Conservation (phyloP, 2,797 vertebrate species). For the Coendou prehensilis region DNA sequence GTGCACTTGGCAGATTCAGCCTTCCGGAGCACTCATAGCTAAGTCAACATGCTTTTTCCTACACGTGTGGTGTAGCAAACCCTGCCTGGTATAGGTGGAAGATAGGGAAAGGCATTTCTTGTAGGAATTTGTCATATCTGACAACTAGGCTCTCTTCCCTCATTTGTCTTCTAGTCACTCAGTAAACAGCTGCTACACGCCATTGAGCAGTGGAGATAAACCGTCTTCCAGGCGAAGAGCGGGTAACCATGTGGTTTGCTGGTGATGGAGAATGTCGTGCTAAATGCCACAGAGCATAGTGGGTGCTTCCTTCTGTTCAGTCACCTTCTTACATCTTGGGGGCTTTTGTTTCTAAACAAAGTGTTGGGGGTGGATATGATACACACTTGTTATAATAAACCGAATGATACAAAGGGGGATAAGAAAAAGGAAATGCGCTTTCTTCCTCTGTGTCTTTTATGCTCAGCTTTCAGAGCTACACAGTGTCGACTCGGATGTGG, state of each 20-base stretch:
- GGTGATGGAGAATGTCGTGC: neutral
- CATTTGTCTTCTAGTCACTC: conserved; percentile 61
- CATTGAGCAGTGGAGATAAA: neutral
- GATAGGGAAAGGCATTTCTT: neutral
- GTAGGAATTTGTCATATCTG: conserved; percentile 47
- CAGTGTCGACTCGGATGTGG: neutral
- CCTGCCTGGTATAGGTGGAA: neutral
- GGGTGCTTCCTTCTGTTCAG: neutral
- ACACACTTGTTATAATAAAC: neutral
- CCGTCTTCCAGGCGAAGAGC: conserved; percentile 11
- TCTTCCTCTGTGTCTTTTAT: neutral
- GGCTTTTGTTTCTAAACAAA: neutral
- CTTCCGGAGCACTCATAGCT: neutral
- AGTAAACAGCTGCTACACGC: conserved; percentile 26
- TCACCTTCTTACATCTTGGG: neutral
- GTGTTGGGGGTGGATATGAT: neutral
- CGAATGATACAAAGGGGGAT: neutral
- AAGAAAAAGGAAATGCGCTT: neutral
- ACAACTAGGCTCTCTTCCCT: conserved; percentile 22
- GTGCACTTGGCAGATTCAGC: neutral
- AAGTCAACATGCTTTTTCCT: neutral
- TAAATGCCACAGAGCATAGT: neutral
- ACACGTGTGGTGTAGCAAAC: neutral
- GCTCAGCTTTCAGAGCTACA: neutral
- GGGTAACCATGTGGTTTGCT: neutral